Base-by-base conservation (phyloP, 2,888 invertebrate species). In the Apoderus coryli region DNA sequence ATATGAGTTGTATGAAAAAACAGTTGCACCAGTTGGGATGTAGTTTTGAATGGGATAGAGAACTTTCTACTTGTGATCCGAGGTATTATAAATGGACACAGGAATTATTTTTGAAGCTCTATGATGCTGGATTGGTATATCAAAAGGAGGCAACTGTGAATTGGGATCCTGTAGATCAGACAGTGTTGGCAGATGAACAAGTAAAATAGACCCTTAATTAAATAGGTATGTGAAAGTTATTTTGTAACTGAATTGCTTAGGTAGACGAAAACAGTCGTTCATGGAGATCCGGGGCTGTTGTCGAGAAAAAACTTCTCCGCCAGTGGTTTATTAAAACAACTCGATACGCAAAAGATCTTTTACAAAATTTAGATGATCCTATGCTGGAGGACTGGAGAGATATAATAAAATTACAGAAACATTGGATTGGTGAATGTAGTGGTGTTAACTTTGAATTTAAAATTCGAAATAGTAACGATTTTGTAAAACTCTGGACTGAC, bases 151-250 rank as follows among this genome's bases (percentile, higher is more conserved):
- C 86, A 7, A 61, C 74, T 39, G 95, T 96, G 0, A 95, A 95
- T 61, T 99, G 98, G 98, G 98, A 99, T 65, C 98, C 98, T 2
- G 67, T 96, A 0, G 98, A 99, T 60, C 63, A 84, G 57, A 99
- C 98, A 3, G 98, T 98, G 2, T 59, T 99, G 39, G 98, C 96
- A 3, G 86, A 95, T 60, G 98, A 98, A 55, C 98, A 98, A 65
- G 92, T 39, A 10, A n/a, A n/a, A n/a, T 19, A n/a, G 6, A 19
- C 19, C 19, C n/a, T 19, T 19, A 14, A 19, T n/a, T n/a, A n/a
- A n/a, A n/a, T n/a, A n/a, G n/a, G n/a, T 4, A 4, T 28, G 14
- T 19, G 7, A 27, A 95, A 7, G 19, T n/a, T 19, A 6, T 19
- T 7, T 7, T 7, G 19, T 19, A 19, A n/a, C n/a, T 19, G 7